Conservation (phyloP, 2,888 invertebrate species). For the Podabrus alpinus region DNA sequence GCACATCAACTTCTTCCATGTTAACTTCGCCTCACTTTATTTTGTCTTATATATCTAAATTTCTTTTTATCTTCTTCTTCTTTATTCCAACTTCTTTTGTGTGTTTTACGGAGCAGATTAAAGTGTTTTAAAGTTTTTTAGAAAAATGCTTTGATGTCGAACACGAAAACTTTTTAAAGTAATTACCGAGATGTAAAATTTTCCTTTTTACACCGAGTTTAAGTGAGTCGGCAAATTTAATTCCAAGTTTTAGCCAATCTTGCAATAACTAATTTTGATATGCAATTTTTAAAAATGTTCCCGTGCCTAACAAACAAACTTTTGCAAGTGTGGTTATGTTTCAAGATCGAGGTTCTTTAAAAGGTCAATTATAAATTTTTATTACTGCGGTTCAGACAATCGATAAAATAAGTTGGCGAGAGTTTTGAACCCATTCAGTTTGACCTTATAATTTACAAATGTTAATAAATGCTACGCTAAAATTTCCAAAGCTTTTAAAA, state of each 20-base stretch:
- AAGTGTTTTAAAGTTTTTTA: constrained; percentile 6
- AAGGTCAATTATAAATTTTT: background rate
- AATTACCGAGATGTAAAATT: background rate
- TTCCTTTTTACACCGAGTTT: background rate
- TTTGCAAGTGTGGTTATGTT: background rate
- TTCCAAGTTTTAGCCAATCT: background rate
- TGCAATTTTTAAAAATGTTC: background rate
- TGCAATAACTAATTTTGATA: background rate
- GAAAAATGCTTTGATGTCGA: background rate
- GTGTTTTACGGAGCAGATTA: constrained; percentile 13
- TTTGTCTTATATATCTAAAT: constrained; percentile 25
- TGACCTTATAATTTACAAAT: constrained; percentile 2
- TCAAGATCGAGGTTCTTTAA: background rate
- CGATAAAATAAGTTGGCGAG: background rate
- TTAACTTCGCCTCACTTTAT: constrained; percentile 24
- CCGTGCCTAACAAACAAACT: background rate
- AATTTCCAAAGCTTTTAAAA: constrained; percentile 1
- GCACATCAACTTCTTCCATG: constrained; percentile 24
- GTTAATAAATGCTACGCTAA: background rate
- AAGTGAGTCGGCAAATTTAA: background rate
- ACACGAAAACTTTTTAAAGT: background rate
- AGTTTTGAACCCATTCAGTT: background rate
- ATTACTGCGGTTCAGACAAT: background rate
- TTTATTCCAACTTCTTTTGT: constrained; percentile 20
- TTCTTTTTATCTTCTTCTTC: constrained; percentile 18